Evolutionary conservation across 1,140 invertebrate species (phyloP).

Genomic region (Pseudomyrmex dendroicus): DNA sequence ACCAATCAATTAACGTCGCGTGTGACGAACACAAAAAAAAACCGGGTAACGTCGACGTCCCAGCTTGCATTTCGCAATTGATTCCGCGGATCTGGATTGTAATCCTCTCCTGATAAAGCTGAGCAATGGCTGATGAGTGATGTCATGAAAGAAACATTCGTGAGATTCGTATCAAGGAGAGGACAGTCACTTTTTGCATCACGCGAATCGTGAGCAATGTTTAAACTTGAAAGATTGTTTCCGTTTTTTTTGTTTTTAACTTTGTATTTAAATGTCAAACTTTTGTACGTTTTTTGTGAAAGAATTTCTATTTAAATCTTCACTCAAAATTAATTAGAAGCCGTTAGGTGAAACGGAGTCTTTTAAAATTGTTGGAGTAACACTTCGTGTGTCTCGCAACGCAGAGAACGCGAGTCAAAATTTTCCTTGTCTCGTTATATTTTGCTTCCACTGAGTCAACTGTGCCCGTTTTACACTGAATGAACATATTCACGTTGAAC

Average conservation of each 20-base stretch:
- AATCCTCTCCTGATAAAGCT: slow-evolving; percentile 10
- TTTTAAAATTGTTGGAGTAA: neutral
- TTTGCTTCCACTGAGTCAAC: slow-evolving; percentile 6
- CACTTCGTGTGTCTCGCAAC: no score
- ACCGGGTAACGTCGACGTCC: neutral
- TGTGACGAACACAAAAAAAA: neutral
- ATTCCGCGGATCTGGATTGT: neutral
- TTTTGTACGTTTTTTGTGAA: no score
- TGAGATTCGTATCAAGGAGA: neutral
- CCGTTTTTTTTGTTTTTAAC: neutral
- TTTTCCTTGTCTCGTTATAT: neutral
- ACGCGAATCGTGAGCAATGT: neutral
- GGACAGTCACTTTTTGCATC: neutral
- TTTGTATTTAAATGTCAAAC: no score
- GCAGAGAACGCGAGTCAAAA: no score
- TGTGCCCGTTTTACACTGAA: neutral
- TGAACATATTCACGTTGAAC: slow-evolving; percentile 15
- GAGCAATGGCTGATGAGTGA: neutral
- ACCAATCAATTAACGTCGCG: slow-evolving; percentile 5
- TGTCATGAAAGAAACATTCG: neutral
- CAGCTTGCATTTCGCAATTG: neutral
- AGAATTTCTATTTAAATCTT: no score
- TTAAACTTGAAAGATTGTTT: neutral
- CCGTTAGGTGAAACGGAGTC: no score
- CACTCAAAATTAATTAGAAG: no score